phyloP scores from a whole-genome alignment of 2,797 vertebrate genomes.

The Pipistrellus pygmaeus region DNA sequence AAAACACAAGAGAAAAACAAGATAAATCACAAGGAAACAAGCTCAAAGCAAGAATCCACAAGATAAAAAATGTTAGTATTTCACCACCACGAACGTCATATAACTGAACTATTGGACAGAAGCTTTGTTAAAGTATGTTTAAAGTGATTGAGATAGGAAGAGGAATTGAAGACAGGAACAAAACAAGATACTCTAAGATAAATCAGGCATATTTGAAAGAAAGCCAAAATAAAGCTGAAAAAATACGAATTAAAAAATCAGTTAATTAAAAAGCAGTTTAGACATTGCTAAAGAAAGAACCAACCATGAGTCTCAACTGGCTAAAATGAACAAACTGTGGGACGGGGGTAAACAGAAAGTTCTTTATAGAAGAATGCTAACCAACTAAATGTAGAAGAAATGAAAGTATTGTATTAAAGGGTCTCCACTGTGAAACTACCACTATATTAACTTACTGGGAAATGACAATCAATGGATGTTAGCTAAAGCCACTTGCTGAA shows the following conservation, averaged over 20 bases:
- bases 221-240: slow-evolving; percentile 18
- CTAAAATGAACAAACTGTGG: slow-evolving; percentile 30
- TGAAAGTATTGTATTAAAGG: not conserved
- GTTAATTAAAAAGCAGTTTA: not conserved
- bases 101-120: not conserved
- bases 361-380: not conserved
- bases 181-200: slow-evolving; percentile 10
- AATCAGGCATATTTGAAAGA: slow-evolving; percentile 25
- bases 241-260: not conserved
- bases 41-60: not conserved
- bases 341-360: not conserved
- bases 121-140: slow-evolving; percentile 16
- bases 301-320: not conserved
- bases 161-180: slow-evolving; percentile 29
- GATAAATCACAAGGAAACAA: slow-evolving; percentile 3
- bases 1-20: slow-evolving; percentile 24
- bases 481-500: not conserved
- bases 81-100: slow-evolving; percentile 33
- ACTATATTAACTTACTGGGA: not conserved
- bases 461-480: not conserved
- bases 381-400: not conserved
- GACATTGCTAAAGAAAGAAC: not conserved
- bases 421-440: not conserved
- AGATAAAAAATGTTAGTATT: slow-evolving; percentile 28
- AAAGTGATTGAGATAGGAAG: not conserved